These are phyloP conservation scores for Gymnothorax reevesii DNA, from an alignment of 2,797 vertebrate genomes.

Conservation along the genomic window DNA sequence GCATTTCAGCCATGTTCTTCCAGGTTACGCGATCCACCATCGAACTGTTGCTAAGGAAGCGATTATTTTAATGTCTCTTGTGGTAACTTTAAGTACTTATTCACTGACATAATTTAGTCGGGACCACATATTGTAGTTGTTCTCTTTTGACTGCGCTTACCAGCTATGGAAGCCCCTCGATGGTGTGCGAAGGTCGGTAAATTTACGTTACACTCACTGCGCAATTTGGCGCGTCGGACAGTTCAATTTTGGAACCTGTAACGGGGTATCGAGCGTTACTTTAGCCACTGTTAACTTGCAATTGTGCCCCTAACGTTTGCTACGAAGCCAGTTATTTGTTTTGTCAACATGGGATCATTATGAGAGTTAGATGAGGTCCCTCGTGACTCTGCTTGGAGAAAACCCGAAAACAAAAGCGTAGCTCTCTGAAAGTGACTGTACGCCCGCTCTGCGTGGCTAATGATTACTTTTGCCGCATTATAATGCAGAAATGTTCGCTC, in stretches of 20 bases:
- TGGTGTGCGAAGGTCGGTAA: neutral
- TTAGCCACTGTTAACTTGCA: neutral
- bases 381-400: neutral
- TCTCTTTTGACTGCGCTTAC: neutral
- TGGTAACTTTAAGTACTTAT: neutral
- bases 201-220: neutral
- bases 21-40: slow-evolving; percentile 6
- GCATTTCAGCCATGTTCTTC: neutral
- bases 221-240: neutral
- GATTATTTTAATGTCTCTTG: neutral
- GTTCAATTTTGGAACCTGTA: neutral
- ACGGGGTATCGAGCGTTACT: neutral
- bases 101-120: neutral
- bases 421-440: neutral
- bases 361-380: neutral
- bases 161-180: neutral
- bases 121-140: neutral
- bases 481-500: too few species aligned
- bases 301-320: neutral
- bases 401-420: neutral
- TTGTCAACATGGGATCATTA: neutral
- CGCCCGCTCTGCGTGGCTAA: neutral
- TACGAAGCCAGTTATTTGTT: neutral
- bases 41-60: slow-evolving; percentile 30
- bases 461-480: neutral